A percentile compares a stretch with the other conserved stretches of the same genome.
Conservation (phyloP, 2,113 vertebrate genomes). For the Raja brachyura region DNA sequence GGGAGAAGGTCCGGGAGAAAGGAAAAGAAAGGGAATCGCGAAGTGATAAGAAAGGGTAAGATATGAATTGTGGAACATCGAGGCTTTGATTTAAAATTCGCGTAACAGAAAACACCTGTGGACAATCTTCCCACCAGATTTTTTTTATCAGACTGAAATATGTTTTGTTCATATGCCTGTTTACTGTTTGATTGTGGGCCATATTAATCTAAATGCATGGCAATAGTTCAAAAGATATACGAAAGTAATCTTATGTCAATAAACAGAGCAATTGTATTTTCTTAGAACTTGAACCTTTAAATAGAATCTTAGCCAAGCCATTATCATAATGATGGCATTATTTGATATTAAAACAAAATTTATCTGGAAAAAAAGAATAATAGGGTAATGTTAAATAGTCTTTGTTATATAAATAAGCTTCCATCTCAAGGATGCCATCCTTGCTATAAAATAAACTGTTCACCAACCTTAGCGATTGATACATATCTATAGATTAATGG, state of each 20-base stretch:
- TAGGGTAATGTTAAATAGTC: background rate
- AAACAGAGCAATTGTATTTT: background rate
- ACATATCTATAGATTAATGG: too few relatives aligned
- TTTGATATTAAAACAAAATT: background rate
- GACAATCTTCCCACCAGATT: too few relatives aligned
- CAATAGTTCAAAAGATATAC: background rate
- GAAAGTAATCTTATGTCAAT: background rate
- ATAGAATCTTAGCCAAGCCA: background rate
- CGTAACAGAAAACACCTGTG: background rate
- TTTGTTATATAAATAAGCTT: background rate
- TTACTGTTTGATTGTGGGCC: background rate
- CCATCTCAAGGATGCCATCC: too few relatives aligned
- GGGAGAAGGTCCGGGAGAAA: conserved; percentile 56
- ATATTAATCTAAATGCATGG: background rate
- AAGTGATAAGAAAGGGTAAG: conserved; percentile 57
- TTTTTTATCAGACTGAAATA: background rate
- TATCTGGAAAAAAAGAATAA: background rate
- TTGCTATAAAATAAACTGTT: too few relatives aligned
- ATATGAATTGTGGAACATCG: conserved; percentile 11
- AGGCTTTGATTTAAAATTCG: background rate
- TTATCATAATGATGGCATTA: background rate
- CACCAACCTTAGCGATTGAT: too few relatives aligned
- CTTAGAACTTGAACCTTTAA: background rate
- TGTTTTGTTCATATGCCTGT: background rate
- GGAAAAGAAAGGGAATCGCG: conserved; percentile 63